Base-by-base conservation (phyloP, 1,140 invertebrate genomes). In the Nephila pilipes region DNA sequence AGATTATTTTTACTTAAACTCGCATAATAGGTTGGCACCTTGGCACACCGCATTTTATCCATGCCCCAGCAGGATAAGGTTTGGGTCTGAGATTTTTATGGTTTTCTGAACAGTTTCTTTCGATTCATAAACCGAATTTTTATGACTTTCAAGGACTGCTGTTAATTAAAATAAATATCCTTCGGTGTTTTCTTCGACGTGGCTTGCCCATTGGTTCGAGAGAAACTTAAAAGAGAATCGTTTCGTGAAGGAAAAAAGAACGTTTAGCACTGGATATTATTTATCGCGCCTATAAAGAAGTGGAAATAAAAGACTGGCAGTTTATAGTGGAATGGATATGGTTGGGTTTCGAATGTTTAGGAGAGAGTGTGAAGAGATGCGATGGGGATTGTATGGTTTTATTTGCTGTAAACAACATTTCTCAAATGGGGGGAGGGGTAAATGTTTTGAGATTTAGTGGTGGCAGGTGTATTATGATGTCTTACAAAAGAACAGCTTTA, bases 61-160 rank as follows among this genome's bases (percentile, higher is more conserved):
- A 69, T 32, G 25, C n/a, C 3, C 65, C 65, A 2, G 25, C n/a
- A 69, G 65, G 29, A 14, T 32, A 69, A 16, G 6, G 14, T 69
- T 69, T 3, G 46, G 0, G 25, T 5, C 80, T n/a, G 80, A 54
- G 80, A 83, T 83, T 83, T 83, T 83, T 83, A 83, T 83, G 80
- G 46, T 46, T 83, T 83, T 83, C 80, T 25, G 80, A 83, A 83
- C 80, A 83, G 80, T 83, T 83, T 83, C 80, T 83, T 25, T 83
- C 38, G 38, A 83, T 83, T 83, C 38, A 83, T 83, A 83, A 83
- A 83, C 80, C 80, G 36, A 46, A 54, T n/a, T 83, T 83, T 83
- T 54, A 54, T 20, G 80, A n/a, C 20, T 83, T 83, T 54, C 18
- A 55, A n/a, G 46, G 55, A 54, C 38, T 46, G 55, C 22, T 46